Percentiles rank a stretch among this genome's conserved stretches.
Evolutionary conservation across 64 coral and sea anemone species (phyloP).

Genomic region (Acropora yongei): DNA sequence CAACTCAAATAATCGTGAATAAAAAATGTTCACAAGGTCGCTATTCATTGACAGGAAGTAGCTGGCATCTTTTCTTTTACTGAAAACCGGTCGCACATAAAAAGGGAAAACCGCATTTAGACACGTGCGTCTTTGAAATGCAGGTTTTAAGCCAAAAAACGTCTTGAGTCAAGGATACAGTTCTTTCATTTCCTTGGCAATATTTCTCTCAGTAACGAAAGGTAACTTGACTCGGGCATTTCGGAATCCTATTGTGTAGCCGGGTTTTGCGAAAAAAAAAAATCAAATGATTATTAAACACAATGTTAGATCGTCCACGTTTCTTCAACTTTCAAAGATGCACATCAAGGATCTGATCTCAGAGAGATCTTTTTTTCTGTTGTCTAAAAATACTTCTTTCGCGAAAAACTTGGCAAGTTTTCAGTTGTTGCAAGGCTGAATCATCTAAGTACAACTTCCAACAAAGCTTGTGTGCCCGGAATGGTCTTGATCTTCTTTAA

Average conservation of each 20-base stretch:
- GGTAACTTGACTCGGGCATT: not conserved
- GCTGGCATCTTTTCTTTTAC: not conserved
- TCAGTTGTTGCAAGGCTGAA: no score
- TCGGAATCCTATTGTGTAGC: not conserved
- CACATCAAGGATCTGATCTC: not conserved
- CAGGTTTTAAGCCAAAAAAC: not conserved
- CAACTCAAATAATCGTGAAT: not conserved
- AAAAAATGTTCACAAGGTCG: not conserved
- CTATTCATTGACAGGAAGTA: conserved; percentile 41
- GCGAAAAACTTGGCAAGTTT: not conserved
- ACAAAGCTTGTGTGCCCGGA: no score
- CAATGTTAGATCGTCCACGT: not conserved
- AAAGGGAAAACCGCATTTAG: not conserved
- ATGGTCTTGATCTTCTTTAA: no score
- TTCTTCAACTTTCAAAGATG: not conserved
- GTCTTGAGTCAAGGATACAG: no score
- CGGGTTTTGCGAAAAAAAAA: not conserved
- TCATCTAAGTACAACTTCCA: no score
- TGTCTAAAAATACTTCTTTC: not conserved
- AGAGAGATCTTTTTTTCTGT: not conserved
- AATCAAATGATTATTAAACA: not conserved
- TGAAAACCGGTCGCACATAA: not conserved
- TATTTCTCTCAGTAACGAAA: conserved; percentile 14
- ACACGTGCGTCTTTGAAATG: conserved; percentile 5
- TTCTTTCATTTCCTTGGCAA: not conserved